phyloP scores from a whole-genome alignment of 2,797 vertebrate genomes.

The Diglossa cyanea region DNA sequence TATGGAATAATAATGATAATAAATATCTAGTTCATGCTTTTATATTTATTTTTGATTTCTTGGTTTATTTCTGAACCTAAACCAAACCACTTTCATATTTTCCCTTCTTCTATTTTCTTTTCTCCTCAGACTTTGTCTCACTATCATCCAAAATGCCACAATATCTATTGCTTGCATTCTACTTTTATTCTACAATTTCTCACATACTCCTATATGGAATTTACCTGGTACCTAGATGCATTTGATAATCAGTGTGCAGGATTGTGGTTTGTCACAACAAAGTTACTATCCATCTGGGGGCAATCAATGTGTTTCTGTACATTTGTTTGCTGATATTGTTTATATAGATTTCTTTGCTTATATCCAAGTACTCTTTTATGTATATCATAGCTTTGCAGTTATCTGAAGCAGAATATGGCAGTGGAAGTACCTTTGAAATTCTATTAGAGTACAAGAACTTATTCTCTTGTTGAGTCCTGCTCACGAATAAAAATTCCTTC shows the following conservation, averaged over 20 bases:
- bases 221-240: background rate
- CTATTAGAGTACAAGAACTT: constrained; percentile 2
- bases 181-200: background rate
- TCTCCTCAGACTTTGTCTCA: background rate
- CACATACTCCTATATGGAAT: background rate
- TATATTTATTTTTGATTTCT: background rate
- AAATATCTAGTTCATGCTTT: background rate
- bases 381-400: background rate
- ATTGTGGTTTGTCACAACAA: background rate
- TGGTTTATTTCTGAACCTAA: background rate
- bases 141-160: background rate
- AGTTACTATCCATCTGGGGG: background rate
- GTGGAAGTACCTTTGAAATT: background rate
- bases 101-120: background rate
- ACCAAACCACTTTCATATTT: background rate
- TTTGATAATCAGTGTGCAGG: background rate
- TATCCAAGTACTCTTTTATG: background rate
- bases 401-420: background rate
- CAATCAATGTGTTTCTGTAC: background rate
- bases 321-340: background rate
- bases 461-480: background rate
- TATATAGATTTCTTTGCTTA: constrained; percentile 3
- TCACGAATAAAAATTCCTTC: background rate
- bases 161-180: background rate
- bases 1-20: background rate